Conservation (phyloP, 2,888 invertebrate genomes). For the Noctuana brunneofusca region DNA sequence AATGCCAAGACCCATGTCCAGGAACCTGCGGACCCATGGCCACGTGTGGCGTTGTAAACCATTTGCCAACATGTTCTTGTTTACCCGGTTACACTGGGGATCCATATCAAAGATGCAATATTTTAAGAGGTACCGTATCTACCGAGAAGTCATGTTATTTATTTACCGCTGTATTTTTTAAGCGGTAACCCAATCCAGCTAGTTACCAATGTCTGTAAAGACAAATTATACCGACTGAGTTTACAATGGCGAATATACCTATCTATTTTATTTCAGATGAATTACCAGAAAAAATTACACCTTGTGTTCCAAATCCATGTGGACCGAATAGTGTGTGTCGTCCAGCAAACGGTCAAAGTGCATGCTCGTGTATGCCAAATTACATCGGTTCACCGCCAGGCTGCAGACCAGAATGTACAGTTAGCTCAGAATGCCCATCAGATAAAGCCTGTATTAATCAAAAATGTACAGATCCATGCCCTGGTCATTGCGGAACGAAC, state of each 20-base stretch:
- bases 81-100: conserved; percentile 87
- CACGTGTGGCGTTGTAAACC: conserved; percentile 87
- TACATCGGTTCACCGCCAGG: conserved; percentile 88
- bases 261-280: conserved; percentile 56
- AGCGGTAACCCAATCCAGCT: too few species aligned
- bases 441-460: conserved; percentile 89
- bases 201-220: too few species aligned
- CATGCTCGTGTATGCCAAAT: conserved; percentile 88
- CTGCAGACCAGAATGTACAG: conserved; percentile 90
- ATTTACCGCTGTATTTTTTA: too few species aligned
- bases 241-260: conserved; percentile 4
- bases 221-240: too few species aligned
- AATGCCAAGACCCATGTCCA: conserved; percentile 90
- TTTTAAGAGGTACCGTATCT: conserved; percentile 56
- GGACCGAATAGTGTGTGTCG: conserved; percentile 90
- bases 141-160: too few species aligned
- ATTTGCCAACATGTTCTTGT: conserved; percentile 87
- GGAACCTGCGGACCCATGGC: conserved; percentile 89
- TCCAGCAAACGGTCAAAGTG: conserved; percentile 87
- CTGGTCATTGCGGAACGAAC: conserved; percentile 87
- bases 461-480: conserved; percentile 89
- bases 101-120: conserved; percentile 85
- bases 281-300: conserved; percentile 69
- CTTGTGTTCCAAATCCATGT: conserved; percentile 88
- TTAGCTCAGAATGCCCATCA: conserved; percentile 87